A percentile compares a stretch with the other conserved stretches of the same genome.
phyloP scores from a whole-genome alignment of 2,113 vertebrate species.

The Hiodon alosoides region DNA sequence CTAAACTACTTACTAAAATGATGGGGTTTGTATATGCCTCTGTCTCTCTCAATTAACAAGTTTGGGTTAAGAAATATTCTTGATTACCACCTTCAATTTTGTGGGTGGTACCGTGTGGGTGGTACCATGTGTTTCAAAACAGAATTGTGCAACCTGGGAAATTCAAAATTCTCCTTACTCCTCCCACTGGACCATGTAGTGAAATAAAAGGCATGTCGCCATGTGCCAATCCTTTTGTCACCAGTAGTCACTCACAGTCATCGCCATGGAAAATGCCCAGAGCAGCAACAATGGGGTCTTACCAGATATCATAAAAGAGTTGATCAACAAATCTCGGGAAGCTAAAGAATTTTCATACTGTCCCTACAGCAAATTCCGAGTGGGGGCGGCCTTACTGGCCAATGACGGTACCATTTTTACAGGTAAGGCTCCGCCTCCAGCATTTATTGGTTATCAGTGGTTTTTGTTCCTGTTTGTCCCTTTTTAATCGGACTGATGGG shows the following conservation, averaged over 20 bases:
- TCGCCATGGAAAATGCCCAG: not conserved
- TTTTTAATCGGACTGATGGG: too few relatives aligned
- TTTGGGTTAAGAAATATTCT: too few relatives aligned
- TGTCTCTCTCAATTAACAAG: too few relatives aligned
- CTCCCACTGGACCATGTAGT: not conserved
- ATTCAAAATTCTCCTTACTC: not conserved
- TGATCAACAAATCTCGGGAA: slow-evolving; percentile 56
- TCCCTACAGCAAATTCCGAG: slow-evolving; percentile 87
- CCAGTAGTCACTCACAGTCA: too few relatives aligned
- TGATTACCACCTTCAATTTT: too few relatives aligned
- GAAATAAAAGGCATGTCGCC: too few relatives aligned
- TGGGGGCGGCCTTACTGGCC: slow-evolving; percentile 82
- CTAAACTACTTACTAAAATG: too few relatives aligned
- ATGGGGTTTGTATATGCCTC: too few relatives aligned
- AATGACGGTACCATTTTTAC: slow-evolving; percentile 63
- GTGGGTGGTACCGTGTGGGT: not conserved
- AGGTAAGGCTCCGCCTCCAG: slow-evolving; percentile 61
- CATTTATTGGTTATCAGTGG: not conserved
- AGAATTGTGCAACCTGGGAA: not conserved
- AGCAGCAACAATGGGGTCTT: not conserved
- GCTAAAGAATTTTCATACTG: slow-evolving; percentile 77
- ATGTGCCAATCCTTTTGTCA: not conserved
- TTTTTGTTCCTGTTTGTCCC: too few relatives aligned
- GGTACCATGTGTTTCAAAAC: not conserved
- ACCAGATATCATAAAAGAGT: slow-evolving; percentile 21